Conservation (phyloP, 2,113 vertebrate genomes). For the Vidua chalybeata region DNA sequence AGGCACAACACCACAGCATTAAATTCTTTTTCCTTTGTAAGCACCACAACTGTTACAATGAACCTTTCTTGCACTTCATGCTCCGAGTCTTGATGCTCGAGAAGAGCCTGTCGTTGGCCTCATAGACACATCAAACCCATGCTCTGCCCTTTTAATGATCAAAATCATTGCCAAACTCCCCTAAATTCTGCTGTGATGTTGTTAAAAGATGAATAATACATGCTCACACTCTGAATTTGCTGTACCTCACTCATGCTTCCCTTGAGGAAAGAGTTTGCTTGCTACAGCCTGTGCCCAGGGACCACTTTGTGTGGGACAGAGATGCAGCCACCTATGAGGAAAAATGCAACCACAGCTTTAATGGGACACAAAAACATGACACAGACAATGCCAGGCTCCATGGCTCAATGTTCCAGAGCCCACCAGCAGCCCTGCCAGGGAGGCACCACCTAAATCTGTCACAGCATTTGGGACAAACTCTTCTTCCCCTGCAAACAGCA, state of each 20-base stretch:
- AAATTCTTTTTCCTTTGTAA: neutral
- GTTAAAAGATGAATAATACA: neutral
- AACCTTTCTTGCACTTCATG: neutral
- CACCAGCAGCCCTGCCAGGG: neutral
- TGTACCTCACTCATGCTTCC: neutral
- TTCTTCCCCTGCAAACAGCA: neutral
- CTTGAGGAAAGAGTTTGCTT: neutral
- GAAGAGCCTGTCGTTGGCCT: neutral
- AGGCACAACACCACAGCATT: neutral
- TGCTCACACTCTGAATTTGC: neutral
- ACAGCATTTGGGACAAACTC: neutral
- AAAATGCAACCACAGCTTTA: neutral
- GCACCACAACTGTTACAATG: neutral
- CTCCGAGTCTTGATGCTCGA: rapidly evolving
- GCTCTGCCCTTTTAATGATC: neutral
- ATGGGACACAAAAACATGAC: neutral
- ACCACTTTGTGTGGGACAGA: neutral
- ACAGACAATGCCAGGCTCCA: neutral
- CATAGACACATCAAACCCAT: rapidly evolving
- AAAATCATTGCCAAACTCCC: neutral
- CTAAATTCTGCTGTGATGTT: neutral
- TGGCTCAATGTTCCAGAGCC: neutral
- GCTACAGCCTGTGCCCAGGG: neutral
- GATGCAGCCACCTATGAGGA: neutral
- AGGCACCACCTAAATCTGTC: neutral